A percentile compares a stretch with the other conserved stretches of the same genome.
phyloP scores from a whole-genome alignment of 2,888 invertebrate species.

The Cantharis nigra region DNA sequence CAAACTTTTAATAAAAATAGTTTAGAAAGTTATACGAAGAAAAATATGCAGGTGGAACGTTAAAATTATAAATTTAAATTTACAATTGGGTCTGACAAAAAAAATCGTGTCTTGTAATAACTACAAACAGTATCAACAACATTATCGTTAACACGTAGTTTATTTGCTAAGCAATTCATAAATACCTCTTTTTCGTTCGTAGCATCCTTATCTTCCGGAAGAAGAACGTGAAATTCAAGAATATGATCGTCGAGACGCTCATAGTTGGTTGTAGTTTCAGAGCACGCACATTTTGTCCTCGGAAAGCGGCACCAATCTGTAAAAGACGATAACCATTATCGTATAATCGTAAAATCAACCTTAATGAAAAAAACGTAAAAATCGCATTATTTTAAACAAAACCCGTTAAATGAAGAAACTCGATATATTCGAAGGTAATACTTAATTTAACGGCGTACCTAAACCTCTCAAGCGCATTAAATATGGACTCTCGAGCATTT shows the following conservation, averaged over 20 bases:
- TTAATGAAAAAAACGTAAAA: background rate
- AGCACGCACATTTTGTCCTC: slow-evolving; percentile 48
- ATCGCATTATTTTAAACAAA: background rate
- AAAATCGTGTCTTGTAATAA: background rate
- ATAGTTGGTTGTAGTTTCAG: slow-evolving; percentile 44
- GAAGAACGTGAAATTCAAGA: slow-evolving; percentile 34
- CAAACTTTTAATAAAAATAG: background rate
- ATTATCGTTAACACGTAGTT: background rate
- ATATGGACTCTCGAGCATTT: background rate
- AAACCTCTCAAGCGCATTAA: background rate
- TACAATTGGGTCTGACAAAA: too few species aligned
- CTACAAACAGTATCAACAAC: background rate
- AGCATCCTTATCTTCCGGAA: slow-evolving; percentile 40
- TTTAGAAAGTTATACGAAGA: background rate
- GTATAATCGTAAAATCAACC: background rate
- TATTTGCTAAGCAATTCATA: background rate
- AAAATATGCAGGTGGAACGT: background rate
- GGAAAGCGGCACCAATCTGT: slow-evolving; percentile 51
- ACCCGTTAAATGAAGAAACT: background rate
- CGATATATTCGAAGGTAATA: background rate
- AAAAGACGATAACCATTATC: slow-evolving; percentile 17
- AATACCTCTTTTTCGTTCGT: slow-evolving; percentile 43
- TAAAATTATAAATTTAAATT: background rate
- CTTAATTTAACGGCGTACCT: background rate
- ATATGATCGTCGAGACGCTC: slow-evolving; percentile 45